Evolutionary conservation across 2,113 vertebrate genomes (phyloP), one percentile per base, ranked within the genome.

Genomic region (Capreolus pygargus): DNA sequence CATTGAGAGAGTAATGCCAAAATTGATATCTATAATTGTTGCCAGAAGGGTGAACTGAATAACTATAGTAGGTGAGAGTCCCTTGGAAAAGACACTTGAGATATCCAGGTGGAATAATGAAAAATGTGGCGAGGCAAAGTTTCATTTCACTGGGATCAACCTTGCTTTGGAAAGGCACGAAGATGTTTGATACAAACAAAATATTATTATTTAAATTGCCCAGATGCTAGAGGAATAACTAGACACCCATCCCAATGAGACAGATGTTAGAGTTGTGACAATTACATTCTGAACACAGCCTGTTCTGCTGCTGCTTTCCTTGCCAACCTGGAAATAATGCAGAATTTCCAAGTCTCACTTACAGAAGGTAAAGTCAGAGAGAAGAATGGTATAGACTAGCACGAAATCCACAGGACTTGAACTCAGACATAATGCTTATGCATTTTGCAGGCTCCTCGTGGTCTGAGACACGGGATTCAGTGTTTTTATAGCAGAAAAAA

Each of bases 151-250:
- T 3, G 6, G n/a, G 55, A 45, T 60, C 43, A 39, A 94, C 50
- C 43, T 91, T 54, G 47, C 36, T 95, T 91, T 83, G 33, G 76
- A 95, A 94, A 58, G 55, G 30, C 60, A 47, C 14, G 43, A 36
- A 36, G 54, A 60, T 86, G 21, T 61, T 91, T 83, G 36, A 92
- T 95, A 74, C 85, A 94, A 97, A 93, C 30, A 86, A 85, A 97
- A 58, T 45, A 94, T 54, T 57, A 86, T 54, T 33, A 39, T 52
- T 89, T 50, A 64, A 50, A 58, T 78, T 52, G 30, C 36, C 55
- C 60, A 95, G 87, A 87, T 16, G 13, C n/a, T 60, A 45, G 45
- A 82, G 43, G 36, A 93, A 93, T 4, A 91, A 64, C 25, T 15
- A 36, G 33, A 64, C 2, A 2, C 13, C 70, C 50, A 70, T 43